Evolutionary conservation across 2,797 vertebrate species (phyloP).

Genomic region (Thalassophryne amazonica): DNA sequence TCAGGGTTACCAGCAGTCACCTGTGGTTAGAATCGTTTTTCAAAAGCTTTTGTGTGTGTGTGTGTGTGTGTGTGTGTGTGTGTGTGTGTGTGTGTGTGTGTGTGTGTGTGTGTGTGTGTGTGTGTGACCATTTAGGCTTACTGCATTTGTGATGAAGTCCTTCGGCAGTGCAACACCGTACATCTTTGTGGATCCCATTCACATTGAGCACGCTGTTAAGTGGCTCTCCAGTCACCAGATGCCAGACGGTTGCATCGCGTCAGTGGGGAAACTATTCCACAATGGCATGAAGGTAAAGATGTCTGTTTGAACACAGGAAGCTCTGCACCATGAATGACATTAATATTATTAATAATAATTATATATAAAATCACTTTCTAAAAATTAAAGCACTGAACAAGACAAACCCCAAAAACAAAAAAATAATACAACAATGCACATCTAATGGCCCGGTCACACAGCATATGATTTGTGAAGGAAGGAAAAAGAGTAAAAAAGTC

Average conservation of each 20-base stretch:
- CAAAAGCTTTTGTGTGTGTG: not conserved
- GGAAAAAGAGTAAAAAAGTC: no score
- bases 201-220: constrained; percentile 68
- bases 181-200: constrained; percentile 76
- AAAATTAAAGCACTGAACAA: no score
- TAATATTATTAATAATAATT: no score
- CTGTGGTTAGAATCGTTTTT: not conserved
- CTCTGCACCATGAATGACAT: no score
- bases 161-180: constrained; percentile 77
- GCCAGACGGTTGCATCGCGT: constrained; percentile 78
- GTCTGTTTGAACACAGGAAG: not conserved
- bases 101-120: not conserved
- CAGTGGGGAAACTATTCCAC: constrained; percentile 81
- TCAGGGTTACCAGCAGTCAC: not conserved
- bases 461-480: no score
- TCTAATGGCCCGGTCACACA: no score
- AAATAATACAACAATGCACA: no score
- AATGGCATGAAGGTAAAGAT: constrained; percentile 79
- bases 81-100: not conserved
- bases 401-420: no score
- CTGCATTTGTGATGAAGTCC: constrained; percentile 87
- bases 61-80: not conserved
- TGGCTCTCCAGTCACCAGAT: constrained; percentile 76
- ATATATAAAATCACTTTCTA: no score
- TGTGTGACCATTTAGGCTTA: constrained; percentile 73